These are phyloP conservation scores for Drosophila serrata DNA, from an alignment of 1,140 invertebrate genomes.

Conservation along the genomic window DNA sequence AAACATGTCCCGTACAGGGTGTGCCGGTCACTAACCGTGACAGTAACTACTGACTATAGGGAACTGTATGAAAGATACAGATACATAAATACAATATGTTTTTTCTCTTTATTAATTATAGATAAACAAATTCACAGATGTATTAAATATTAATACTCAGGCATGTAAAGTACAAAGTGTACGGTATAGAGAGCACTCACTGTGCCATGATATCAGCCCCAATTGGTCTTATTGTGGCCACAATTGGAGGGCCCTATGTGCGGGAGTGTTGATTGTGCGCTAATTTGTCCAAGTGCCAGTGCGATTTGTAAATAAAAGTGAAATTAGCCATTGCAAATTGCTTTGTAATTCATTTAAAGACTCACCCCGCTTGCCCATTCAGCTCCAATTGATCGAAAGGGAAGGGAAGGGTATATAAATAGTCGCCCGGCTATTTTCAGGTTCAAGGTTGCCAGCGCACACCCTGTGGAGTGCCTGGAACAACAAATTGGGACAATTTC, in stretches of 20 bases:
- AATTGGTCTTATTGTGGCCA: constrained; percentile 32
- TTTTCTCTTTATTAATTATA: neutral
- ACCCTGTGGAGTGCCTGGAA: constrained; percentile 9
- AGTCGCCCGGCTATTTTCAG: constrained; percentile 38
- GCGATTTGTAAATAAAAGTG: constrained; percentile 66
- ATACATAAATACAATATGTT: neutral
- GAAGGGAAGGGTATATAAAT: constrained; percentile 20
- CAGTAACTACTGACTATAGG: constrained; percentile 1
- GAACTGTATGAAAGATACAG: neutral
- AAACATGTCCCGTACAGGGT: constrained; percentile 51
- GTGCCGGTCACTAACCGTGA: neutral
- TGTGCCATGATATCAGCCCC: constrained; percentile 25
- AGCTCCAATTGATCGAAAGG: constrained; percentile 26
- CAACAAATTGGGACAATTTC: constrained; percentile 48
- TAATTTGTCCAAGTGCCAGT: constrained; percentile 48
- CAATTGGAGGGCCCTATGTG: constrained; percentile 49
- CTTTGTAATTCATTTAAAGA: constrained; percentile 67
- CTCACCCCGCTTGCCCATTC: neutral
- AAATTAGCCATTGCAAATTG: constrained; percentile 64
- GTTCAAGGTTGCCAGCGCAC: constrained; percentile 40
- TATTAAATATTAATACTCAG: neutral
- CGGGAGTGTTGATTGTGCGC: constrained; percentile 47
- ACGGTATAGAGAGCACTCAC: neutral
- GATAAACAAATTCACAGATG: neutral
- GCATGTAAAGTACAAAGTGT: too few relatives aligned